Base-by-base conservation (phyloP, 2,113 vertebrate genomes). In the Bubo bubo region DNA sequence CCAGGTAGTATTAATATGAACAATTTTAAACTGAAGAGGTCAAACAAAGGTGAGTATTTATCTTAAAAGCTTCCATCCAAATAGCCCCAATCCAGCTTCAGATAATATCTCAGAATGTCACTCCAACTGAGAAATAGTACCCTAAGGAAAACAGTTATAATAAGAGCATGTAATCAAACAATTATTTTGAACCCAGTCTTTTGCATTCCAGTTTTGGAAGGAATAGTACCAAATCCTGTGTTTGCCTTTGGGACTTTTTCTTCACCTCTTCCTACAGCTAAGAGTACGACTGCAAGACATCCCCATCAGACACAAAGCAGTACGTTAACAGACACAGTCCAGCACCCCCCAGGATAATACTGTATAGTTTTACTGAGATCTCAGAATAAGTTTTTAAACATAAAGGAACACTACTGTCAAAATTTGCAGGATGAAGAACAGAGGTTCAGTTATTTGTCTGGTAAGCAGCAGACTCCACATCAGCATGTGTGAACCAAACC, bases 1-100 rank as follows among this genome's bases (percentile, higher is more conserved):
- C 79, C 24, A 8, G 34, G 35, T 74, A 55, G 23, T 49, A 81
- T 70, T 70, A 95, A 50, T 66, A 90, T 10, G 39, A 95, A 64
- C n/a, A 56, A 64, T 73, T 82, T 68, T 60, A 23, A 90, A 88
- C 49, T 41, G 28, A 92, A 85, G 64, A 94, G 67, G 87, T 93
- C 92, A 97, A 75, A 85, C 39, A 90, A 95, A 97, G 90, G 84
- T 62, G 45, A 85, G 45, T 9, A 32, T 79, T 89, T 88, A 85
- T 93, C 87, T 90, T 75, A 41, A 90, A 93, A 91, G 53, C 37
- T 72, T 64, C 37, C 58, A 73, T 62, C 34, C 62, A 87, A 94
- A 90, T 6, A 96, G 87, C 66, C 88, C 70, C 18, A 79, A 76
- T 79, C 58, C 77, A 91, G 49, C 62, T 53, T 47, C 62, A 90